phyloP scores from a whole-genome alignment of 2,888 invertebrate species.

The Acanthoscelides obtectus region DNA sequence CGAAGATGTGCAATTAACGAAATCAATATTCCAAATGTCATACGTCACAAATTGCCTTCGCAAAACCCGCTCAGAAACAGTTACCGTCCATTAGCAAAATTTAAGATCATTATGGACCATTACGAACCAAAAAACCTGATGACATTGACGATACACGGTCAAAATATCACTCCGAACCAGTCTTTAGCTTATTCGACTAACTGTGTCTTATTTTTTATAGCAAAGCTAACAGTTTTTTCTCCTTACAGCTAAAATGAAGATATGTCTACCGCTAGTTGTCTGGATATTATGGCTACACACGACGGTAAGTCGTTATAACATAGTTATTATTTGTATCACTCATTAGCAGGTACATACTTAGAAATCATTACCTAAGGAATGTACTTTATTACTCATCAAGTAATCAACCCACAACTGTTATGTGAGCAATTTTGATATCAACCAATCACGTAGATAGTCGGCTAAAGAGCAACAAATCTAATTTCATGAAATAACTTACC shows the following conservation, averaged over 20 bases:
- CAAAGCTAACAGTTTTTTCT: constrained; percentile 32
- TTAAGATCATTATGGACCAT: not conserved
- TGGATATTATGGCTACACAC: constrained; percentile 76
- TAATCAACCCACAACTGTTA: too few relatives aligned
- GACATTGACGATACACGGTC: not conserved
- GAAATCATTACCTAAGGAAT: too few relatives aligned
- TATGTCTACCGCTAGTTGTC: constrained; percentile 87
- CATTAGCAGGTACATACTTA: too few relatives aligned
- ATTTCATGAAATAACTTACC: too few relatives aligned
- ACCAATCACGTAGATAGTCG: too few relatives aligned
- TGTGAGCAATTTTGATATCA: too few relatives aligned
- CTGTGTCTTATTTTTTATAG: constrained; percentile 4
- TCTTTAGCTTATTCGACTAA: not conserved
- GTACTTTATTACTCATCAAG: too few relatives aligned
- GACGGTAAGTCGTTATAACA: constrained; percentile 61
- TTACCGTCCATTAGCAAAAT: constrained; percentile 8
- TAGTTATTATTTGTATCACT: constrained; percentile 6
- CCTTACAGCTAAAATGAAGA: constrained; percentile 88
- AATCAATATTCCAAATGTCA: constrained; percentile 9
- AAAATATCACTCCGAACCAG: not conserved
- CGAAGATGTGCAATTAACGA: too few relatives aligned
- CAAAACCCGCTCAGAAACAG: constrained; percentile 12
- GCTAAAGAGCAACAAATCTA: too few relatives aligned
- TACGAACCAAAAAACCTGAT: not conserved
- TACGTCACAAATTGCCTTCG: constrained; percentile 14